Evolutionary conservation across 2,888 invertebrate genomes (phyloP), one percentile per base, ranked within the genome.

Genomic region (Acrocera orbiculus): DNA sequence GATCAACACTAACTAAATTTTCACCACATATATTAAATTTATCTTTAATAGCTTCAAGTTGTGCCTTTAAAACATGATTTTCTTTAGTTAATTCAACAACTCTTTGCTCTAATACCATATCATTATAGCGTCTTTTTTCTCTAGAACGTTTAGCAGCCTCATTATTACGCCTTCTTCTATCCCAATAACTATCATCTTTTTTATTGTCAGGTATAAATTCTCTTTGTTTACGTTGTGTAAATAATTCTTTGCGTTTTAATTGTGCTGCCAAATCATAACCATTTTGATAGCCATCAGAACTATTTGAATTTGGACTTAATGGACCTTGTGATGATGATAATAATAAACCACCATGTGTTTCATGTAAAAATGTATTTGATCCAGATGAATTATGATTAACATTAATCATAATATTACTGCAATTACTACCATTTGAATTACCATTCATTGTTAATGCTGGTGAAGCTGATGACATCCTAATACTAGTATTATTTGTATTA

Each of bases 121-220:
- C 93, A 55, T 95, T 92, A 64, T 87, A 81, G 29, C 93, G 76
- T 26, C 93, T 72, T 59, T 95, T 95, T 58, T 95, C 93, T n/a
- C 93, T 73, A 5, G 92, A 92, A 27, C 92, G 67, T 56, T 95
- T 90, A 36, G 95, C 95, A 1, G 95, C 95, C 59, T 93, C 93
- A 61, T 96, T 96, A 63, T 96, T 95, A 38, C 93, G 73, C 41
- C 93, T 70, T 36, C 96, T 70, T 36, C 93, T 74, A 59, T 93
- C 92, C 96, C 96, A 95, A 61, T 95, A 95, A 51, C 83, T 86
- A 49, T 92, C 89, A 52, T 95, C 93, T 56, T 95, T 95, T 58
- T 90, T 90, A 61, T 75, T 85, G 56, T 93, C 93, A 0, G 93
- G 93, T 42, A 92, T 93, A 61, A 95, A 93, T 58, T 93, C 92